Evolutionary conservation across 1,140 invertebrate genomes (phyloP).

Genomic region (Phthorimaea operculella): DNA sequence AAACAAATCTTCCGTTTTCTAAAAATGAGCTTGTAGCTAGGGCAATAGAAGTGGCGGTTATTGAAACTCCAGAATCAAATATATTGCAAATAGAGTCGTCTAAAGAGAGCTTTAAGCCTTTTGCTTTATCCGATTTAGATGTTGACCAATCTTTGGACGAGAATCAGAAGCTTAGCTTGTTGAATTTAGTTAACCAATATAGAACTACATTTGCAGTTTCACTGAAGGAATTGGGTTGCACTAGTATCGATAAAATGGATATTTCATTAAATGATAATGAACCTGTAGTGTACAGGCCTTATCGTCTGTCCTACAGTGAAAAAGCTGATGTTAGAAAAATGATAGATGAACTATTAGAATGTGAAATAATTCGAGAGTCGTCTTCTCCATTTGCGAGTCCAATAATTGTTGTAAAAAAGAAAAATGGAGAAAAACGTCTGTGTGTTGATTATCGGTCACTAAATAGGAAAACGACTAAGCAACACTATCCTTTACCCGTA

Average conservation of each 20-base stretch:
- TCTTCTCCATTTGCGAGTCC: constrained; percentile 19
- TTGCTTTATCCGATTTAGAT: neutral
- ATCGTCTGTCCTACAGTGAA: constrained; percentile 18
- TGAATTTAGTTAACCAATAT: neutral
- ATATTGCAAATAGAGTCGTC: neutral
- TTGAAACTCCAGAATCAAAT: neutral
- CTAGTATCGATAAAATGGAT: constrained; percentile 12
- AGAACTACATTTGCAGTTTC: constrained; percentile 9
- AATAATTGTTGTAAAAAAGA: constrained; percentile 17
- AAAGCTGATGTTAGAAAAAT: constrained; percentile 23
- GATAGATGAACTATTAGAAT: constrained; percentile 28
- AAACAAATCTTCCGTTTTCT: neutral
- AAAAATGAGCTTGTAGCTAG: neutral
- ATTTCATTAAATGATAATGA: constrained; percentile 17
- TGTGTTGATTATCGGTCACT: constrained; percentile 8
- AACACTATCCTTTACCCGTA: constrained; percentile 5
- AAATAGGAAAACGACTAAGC: constrained; percentile 2
- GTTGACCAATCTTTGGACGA: neutral
- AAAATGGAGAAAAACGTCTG: constrained; percentile 17
- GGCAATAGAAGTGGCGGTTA: neutral
- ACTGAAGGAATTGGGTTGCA: constrained; percentile 14
- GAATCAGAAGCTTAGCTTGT: neutral
- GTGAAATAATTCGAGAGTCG: constrained; percentile 34
- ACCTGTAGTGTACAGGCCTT: constrained; percentile 19
- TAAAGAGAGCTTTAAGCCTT: neutral